These are phyloP conservation scores for Oxyura jamaicensis DNA, from an alignment of 2,113 vertebrate genomes.

Conservation along the genomic window DNA sequence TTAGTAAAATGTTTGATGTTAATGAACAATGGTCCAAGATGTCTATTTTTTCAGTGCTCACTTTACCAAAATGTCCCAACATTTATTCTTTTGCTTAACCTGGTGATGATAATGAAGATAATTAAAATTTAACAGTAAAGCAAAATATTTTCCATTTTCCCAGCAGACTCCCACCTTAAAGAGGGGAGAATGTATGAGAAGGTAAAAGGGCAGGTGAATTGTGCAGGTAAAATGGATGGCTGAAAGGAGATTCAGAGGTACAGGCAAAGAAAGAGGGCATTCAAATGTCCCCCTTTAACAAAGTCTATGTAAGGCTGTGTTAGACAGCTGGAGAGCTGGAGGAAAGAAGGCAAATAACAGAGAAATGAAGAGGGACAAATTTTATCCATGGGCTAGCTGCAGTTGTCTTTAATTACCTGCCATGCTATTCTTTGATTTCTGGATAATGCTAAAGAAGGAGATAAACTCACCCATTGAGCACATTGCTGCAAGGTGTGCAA, in stretches of 20 bases:
- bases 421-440: neutral
- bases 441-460: neutral
- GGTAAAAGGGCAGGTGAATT: neutral
- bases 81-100: neutral
- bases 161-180: neutral
- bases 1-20: neutral
- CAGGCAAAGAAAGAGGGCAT: neutral
- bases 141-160: neutral
- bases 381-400: rapidly evolving
- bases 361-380: neutral
- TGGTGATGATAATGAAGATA: neutral
- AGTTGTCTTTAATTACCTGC: rapidly evolving
- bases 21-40: neutral
- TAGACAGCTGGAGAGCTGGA: rapidly evolving
- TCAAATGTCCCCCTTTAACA: neutral
- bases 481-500: neutral
- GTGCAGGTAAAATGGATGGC: rapidly evolving
- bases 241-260: neutral
- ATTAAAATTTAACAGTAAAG: neutral
- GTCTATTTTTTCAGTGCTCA: neutral
- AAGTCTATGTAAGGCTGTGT: neutral
- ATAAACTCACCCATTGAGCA: neutral
- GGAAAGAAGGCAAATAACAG: neutral
- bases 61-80: neutral
- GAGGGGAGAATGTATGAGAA: neutral